Base-by-base conservation (phyloP, 1,140 invertebrate species). In the Procambarus virginalis region DNA sequence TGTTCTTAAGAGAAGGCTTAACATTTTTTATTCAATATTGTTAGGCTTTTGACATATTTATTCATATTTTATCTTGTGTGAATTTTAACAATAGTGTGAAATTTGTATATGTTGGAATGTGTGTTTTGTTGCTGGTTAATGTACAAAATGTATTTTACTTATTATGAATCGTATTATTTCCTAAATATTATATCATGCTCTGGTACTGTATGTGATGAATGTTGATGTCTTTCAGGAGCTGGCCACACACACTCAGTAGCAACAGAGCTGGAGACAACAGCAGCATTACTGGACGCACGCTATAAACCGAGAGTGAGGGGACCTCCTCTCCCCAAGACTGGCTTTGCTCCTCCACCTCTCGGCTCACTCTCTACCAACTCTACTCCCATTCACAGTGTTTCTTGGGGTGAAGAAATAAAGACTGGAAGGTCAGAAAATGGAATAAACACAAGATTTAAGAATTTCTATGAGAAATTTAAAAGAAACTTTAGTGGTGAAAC, bases 221-320 rank as follows among this genome's bases (percentile, higher is more conserved):
- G 8, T 55, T 12, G 6, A 8, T 55, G 8, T 55, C 1, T 73
- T 73, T 3, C 93, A 93, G 93, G 93, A 90, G 93, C 93, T 93
- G 83, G 93, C 94, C 70, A 95, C 94, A 20, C 94, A 94, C 92
- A 95, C 94, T 89, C 94, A 94, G 88, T 93, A 86, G 77, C 93
- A 84, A 94, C 82, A 82, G 93, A 92, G 94, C 94, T 88, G 93
- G 93, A 93, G 94, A 92, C 91, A 94, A 93, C 60, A 94, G 94
- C 87, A 93, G 87, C 64, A 93, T 93, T 46, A 93, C 94, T 79
- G 93, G 93, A 73, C 93, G 93, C 85, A 93, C 92, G 51, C 93
- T 94, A 58, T 94, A 94, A 86, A 94, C 93, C 85, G 93, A 93
- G 77, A 12, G 68, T 80, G 93, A 93, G 60, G 94, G 93, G 58